Base-by-base conservation (phyloP, 2,113 vertebrate species). In the Sitta europaea region DNA sequence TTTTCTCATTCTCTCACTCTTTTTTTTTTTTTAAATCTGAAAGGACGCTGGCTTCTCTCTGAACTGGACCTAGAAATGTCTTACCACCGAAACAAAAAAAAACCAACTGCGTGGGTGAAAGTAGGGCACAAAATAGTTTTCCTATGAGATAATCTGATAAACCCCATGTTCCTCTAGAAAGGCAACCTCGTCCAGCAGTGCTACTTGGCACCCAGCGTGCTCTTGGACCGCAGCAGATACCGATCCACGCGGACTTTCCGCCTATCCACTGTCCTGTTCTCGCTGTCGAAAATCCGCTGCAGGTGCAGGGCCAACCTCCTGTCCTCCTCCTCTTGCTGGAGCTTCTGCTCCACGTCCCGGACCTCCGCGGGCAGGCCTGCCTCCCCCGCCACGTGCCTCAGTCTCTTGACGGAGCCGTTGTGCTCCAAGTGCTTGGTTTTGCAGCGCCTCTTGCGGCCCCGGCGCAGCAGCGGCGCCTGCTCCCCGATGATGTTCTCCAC, bases 401-500 rank as follows among this genome's bases (percentile, higher is more conserved):
- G 97, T 94, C 98, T 98, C 81, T 99, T 99, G 61, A 97, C 89
- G 1, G 96, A 91, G 55, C 98, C 97, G 1, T 95, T 97, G 35
- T 98, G 98, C 50, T 99, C 98, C 96, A 99, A 48, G 96, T 99
- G 99, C 97, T 99, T 99, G 10, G 98, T 99, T 97, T 99, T 99
- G 93, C 99, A 99, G 79, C 97, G 98, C 62, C 98, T 98, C 95
- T 99, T 99, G 29, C 97, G 98, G 57, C 99, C 98, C 57, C 98
- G 97, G 6, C 98, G 90, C 82, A 98, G 97, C 68, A 98, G 92
- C 35, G 98, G 97, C 50, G 94, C 61, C 21, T 96, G 96, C 2
- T 97, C 97, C 16, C 90, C 81, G 3, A 94, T 33, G 38, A 96
- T 75, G 63, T 66, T 96, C 88, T 97, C 97, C 0, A 97, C 74